Conservation (phyloP, 2,113 vertebrate species). For the Anarhynchus alexandrinus region DNA sequence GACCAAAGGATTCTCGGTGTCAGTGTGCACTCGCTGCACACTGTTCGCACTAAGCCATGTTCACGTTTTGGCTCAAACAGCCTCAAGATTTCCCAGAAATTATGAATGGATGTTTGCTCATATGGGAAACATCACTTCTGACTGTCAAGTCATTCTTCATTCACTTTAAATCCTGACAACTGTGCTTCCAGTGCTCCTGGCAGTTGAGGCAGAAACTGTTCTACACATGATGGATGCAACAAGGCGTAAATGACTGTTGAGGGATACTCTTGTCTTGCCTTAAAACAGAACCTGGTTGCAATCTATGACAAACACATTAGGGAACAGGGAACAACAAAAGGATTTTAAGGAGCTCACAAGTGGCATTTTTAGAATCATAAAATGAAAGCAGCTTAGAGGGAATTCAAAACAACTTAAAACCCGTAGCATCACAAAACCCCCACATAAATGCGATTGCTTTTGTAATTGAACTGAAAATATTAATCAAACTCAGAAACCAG, state of each 20-base stretch:
- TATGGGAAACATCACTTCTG: background rate
- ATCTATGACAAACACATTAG: background rate
- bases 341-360: background rate
- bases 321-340: background rate
- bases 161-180: slow-evolving; percentile 32
- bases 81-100: background rate
- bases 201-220: background rate
- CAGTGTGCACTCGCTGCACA: background rate
- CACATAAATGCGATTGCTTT: background rate
- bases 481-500: background rate
- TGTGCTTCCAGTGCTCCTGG: background rate
- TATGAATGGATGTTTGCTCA: background rate
- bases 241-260: slow-evolving; percentile 24
- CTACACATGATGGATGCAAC: slow-evolving; percentile 30
- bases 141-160: background rate
- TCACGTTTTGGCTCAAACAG: background rate
- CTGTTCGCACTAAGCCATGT: rapidly evolving
- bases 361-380: background rate
- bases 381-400: background rate
- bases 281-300: slow-evolving; percentile 2
- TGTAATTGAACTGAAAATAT: background rate
- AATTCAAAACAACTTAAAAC: background rate
- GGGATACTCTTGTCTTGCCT: background rate
- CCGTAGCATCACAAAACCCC: background rate
- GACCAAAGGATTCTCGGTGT: background rate